These are phyloP conservation scores for Ormyrus rosae DNA, from an alignment of 2,888 invertebrate species.

Conservation along the genomic window DNA sequence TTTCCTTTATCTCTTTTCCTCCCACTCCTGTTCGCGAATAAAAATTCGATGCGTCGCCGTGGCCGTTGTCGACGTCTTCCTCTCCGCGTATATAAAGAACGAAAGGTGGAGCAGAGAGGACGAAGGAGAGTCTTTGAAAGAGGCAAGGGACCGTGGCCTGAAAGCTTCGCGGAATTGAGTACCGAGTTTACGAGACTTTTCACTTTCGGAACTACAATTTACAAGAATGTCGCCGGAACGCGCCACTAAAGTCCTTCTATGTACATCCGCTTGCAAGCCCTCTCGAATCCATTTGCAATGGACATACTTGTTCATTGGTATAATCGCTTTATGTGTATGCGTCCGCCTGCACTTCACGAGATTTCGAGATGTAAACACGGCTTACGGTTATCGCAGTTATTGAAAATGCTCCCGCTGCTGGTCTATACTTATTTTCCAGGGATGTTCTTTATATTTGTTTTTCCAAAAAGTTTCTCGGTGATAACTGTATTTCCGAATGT, in stretches of 20 bases:
- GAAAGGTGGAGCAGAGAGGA: neutral
- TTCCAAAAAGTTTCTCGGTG: too few species aligned
- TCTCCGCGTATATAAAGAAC: neutral
- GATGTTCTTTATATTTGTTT: neutral
- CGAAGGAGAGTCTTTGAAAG: slow-evolving; percentile 36
- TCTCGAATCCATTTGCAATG: slow-evolving; percentile 50
- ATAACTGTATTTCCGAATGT: too few species aligned
- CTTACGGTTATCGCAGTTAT: slow-evolving; percentile 34
- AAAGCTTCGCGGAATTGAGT: slow-evolving; percentile 55
- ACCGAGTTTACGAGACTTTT: slow-evolving; percentile 58
- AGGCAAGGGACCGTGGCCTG: slow-evolving; percentile 36
- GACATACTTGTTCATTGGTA: slow-evolving; percentile 30
- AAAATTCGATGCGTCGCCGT: slow-evolving; percentile 50
- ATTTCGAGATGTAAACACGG: slow-evolving; percentile 48
- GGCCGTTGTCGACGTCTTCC: neutral
- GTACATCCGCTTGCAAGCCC: neutral
- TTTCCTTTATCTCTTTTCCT: slow-evolving; percentile 9
- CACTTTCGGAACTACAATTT: slow-evolving; percentile 57
- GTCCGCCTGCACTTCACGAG: slow-evolving; percentile 1
- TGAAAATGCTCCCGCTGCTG: neutral
- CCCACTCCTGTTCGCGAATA: slow-evolving; percentile 33
- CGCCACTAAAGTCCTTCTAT: slow-evolving; percentile 14
- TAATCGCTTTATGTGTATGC: slow-evolving; percentile 48
- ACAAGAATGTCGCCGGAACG: slow-evolving; percentile 51
- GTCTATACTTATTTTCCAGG: slow-evolving; percentile 6